These are phyloP conservation scores for Trichoplusia ni DNA, from an alignment of 1,140 invertebrate species.

Conservation along the genomic window DNA sequence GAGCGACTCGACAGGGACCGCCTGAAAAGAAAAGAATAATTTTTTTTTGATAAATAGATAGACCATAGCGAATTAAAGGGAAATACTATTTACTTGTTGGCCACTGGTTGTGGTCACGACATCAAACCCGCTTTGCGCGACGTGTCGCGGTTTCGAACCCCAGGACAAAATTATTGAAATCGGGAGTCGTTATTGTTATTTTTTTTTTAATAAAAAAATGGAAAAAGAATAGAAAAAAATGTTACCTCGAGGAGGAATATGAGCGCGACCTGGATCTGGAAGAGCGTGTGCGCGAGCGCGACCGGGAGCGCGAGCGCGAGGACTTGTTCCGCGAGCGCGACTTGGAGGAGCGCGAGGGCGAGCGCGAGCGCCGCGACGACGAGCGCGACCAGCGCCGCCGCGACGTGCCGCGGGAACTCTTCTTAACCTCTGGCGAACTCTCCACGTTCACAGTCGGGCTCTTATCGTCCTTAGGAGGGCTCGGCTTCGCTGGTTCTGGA, in stretches of 20 bases:
- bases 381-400: constrained; percentile 65
- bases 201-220: neutral
- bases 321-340: constrained; percentile 37
- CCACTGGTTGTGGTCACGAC: too few relatives aligned
- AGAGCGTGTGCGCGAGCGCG: constrained; percentile 56
- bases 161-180: too few relatives aligned
- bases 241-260: constrained; percentile 77
- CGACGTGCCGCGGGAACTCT: constrained; percentile 39
- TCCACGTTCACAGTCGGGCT: constrained; percentile 52
- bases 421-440: constrained; percentile 56
- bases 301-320: constrained; percentile 26
- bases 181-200: neutral
- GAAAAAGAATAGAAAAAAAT: constrained; percentile 8
- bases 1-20: constrained; percentile 68
- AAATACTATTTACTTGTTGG: too few relatives aligned
- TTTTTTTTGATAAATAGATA: neutral
- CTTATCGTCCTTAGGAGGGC: constrained; percentile 49
- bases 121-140: too few relatives aligned
- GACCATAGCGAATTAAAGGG: too few relatives aligned
- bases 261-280: constrained; percentile 73
- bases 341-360: constrained; percentile 48
- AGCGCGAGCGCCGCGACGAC: constrained; percentile 60
- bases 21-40: constrained; percentile 30
- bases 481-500: constrained; percentile 45
- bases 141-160: too few relatives aligned